Percentiles rank a stretch among this genome's conserved stretches.
phyloP scores from a whole-genome alignment of 2,113 vertebrate genomes.

The Calyptommatus sinebrachiatus region DNA sequence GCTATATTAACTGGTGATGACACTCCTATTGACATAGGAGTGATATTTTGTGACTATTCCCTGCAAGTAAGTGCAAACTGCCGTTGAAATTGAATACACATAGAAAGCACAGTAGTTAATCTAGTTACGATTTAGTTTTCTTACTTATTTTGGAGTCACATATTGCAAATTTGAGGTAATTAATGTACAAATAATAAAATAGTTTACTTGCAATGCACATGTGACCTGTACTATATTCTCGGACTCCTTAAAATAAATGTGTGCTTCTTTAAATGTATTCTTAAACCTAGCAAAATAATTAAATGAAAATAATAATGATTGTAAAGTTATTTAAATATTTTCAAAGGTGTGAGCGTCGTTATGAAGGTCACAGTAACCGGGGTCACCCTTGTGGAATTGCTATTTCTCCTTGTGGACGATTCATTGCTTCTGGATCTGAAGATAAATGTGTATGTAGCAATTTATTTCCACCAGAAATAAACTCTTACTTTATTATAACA shows the following conservation, averaged over 20 bases:
- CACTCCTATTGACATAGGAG: too few species aligned
- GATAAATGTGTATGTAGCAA: constrained; percentile 78
- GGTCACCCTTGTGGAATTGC: constrained; percentile 77
- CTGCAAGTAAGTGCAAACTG: too few species aligned
- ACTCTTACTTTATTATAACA: background rate
- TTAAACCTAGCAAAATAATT: background rate
- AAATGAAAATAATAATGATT: background rate
- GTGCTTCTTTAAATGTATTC: background rate
- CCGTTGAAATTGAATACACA: background rate
- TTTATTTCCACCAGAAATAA: background rate
- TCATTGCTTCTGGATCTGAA: constrained; percentile 84
- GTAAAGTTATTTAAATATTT: constrained; percentile 14
- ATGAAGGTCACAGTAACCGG: constrained; percentile 77
- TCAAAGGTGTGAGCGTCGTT: constrained; percentile 81
- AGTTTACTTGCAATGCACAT: background rate
- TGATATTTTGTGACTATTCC: too few species aligned
- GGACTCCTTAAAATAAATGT: background rate
- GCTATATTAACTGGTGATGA: too few species aligned
- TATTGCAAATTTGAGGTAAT: background rate
- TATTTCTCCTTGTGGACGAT: constrained; percentile 84
- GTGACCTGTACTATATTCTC: background rate
- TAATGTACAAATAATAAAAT: background rate
- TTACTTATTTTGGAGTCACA: background rate
- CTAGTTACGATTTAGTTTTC: background rate
- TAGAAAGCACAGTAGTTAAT: background rate